Conservation (phyloP, 2,113 vertebrate genomes). For the Misgurnus anguillicaudatus region DNA sequence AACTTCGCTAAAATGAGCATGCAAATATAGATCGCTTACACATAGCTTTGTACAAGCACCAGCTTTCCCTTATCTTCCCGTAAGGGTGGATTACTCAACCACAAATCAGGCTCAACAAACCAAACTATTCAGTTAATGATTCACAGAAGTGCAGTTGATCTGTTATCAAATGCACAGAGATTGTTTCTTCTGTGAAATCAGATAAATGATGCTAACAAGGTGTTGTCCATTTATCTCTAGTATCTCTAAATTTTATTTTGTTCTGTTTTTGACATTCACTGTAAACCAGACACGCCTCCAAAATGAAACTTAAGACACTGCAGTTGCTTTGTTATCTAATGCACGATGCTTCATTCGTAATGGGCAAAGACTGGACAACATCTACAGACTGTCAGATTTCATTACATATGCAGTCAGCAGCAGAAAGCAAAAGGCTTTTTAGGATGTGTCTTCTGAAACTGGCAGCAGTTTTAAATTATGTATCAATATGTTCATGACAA, state of each 20-base stretch:
- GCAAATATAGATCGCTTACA: constrained; percentile 37
- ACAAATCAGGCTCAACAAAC: background rate
- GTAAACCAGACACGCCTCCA: background rate
- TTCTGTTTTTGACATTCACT: too few species aligned
- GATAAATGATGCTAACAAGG: constrained; percentile 1
- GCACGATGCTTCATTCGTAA: background rate
- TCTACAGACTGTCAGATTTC: background rate
- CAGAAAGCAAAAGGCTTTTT: background rate
- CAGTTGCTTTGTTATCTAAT: background rate
- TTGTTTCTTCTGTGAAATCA: background rate
- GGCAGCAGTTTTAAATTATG: background rate
- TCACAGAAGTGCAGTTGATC: background rate
- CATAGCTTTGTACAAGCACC: constrained; percentile 8
- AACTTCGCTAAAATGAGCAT: constrained; percentile 49
- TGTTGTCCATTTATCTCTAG: constrained; percentile 3
- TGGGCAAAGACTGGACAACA: too few species aligned
- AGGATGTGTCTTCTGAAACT: background rate
- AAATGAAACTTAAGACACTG: background rate
- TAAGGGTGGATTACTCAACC: background rate
- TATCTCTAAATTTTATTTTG: too few species aligned
- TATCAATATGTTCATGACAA: constrained; percentile 43
- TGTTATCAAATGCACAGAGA: background rate
- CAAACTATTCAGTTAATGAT: background rate
- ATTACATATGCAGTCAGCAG: background rate
- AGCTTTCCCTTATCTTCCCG: background rate